phyloP scores from a whole-genome alignment of 1,140 invertebrate genomes.

The Bombus impatiens region DNA sequence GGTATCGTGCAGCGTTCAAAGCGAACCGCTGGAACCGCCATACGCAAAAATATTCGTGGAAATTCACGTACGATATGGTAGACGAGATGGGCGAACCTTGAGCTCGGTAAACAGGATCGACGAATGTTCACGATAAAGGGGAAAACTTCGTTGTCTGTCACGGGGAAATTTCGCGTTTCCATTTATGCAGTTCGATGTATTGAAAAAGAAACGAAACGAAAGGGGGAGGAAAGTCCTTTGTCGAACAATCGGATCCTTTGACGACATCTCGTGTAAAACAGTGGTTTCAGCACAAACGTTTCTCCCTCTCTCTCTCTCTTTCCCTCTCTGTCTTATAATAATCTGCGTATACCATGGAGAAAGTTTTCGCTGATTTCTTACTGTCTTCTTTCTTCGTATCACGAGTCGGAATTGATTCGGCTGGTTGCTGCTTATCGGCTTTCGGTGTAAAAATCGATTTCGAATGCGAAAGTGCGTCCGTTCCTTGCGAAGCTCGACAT shows the following conservation, averaged over 20 bases:
- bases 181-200: not conserved
- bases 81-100: not conserved
- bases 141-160: slow-evolving; percentile 29
- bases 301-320: too few relatives aligned
- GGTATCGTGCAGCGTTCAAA: too few relatives aligned
- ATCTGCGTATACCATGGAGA: not conserved
- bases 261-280: not conserved
- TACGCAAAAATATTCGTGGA: not conserved
- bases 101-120: not conserved
- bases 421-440: too few relatives aligned
- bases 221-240: not conserved
- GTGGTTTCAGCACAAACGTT: not conserved
- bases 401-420: not conserved
- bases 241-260: not conserved
- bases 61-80: not conserved
- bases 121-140: not conserved
- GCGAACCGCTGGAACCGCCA: too few relatives aligned
- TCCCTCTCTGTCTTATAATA: not conserved
- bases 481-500: not conserved
- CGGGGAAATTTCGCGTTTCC: not conserved
- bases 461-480: not conserved
- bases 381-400: not conserved
- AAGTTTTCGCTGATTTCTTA: not conserved
- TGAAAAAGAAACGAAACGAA: not conserved
- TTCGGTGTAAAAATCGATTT: not conserved